Percentiles rank a stretch among this genome's conserved stretches.
These are phyloP conservation scores for Parasteatoda tepidariorum DNA, from an alignment of 1,140 invertebrate genomes.

Conservation along the genomic window DNA sequence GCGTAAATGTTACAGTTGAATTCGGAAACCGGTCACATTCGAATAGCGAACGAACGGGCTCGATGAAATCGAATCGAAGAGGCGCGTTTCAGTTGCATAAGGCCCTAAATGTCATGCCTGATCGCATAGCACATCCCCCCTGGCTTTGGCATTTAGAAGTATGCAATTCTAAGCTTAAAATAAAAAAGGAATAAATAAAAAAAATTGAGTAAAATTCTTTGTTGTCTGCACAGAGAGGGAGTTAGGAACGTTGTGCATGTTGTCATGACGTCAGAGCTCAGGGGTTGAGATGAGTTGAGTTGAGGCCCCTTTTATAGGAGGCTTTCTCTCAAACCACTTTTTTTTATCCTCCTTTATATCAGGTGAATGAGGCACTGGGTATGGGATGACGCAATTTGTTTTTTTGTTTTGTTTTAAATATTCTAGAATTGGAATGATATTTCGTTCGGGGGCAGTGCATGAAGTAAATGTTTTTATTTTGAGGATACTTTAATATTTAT, in stretches of 20 bases:
- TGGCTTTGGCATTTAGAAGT: background rate
- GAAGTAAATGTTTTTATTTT: no score
- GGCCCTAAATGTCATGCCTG: background rate
- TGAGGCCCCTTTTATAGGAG: constrained; percentile 37
- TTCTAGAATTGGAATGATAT: constrained; percentile 42
- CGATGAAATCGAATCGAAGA: background rate
- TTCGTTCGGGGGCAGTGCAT: background rate
- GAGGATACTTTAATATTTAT: no score
- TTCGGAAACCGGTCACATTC: background rate
- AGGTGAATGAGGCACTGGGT: constrained; percentile 48
- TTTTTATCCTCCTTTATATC: constrained; percentile 17
- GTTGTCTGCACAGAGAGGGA: constrained; percentile 10
- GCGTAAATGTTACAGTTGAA: no score
- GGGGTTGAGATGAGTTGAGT: constrained; percentile 14
- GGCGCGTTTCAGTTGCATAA: background rate
- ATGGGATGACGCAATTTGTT: constrained; percentile 58
- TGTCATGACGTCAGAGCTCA: constrained; percentile 44
- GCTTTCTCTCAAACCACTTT: background rate
- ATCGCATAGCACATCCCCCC: background rate
- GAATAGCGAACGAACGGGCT: background rate
- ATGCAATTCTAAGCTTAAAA: background rate
- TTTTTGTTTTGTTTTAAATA: constrained; percentile 56
- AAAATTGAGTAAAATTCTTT: constrained; percentile 42
- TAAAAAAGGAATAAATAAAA: constrained; percentile 19
- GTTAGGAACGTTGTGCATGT: background rate